phyloP scores from a whole-genome alignment of 1,140 invertebrate genomes.

The Drosophila pseudoananassae region DNA sequence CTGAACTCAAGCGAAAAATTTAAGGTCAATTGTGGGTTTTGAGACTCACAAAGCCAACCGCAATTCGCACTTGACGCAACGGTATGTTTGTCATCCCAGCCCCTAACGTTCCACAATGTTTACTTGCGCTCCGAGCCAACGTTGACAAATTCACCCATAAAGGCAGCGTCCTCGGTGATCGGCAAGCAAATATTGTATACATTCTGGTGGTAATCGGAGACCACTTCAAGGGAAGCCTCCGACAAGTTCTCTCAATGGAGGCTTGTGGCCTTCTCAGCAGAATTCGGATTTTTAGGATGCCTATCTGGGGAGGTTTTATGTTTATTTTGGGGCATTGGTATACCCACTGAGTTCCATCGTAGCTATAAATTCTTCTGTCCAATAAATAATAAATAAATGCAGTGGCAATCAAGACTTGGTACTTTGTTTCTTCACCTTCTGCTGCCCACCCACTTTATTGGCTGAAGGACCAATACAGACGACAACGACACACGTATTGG shows the following conservation, averaged over 20 bases:
- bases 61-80: constrained; percentile 55
- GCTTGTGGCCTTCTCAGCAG: not conserved
- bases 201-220: constrained; percentile 26
- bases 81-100: constrained; percentile 18
- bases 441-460: constrained; percentile 34
- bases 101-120: constrained; percentile 29
- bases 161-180: constrained; percentile 26
- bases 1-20: not conserved
- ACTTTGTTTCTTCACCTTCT: not conserved
- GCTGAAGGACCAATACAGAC: constrained; percentile 37
- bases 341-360: no score
- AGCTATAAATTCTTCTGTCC: not conserved
- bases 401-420: constrained; percentile 20
- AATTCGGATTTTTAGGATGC: not conserved
- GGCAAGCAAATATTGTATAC: constrained; percentile 29
- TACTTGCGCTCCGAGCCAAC: constrained; percentile 47
- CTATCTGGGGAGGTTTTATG: no score
- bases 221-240: constrained; percentile 47
- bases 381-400: constrained; percentile 20
- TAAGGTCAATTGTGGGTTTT: constrained; percentile 33
- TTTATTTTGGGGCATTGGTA: no score
- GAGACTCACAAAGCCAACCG: constrained; percentile 24
- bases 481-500: constrained; percentile 14
- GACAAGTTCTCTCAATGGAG: not conserved
- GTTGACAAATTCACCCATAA: no score